These are phyloP conservation scores for Ceriagrion tenellum DNA, from an alignment of 2,888 invertebrate genomes.

Conservation along the genomic window DNA sequence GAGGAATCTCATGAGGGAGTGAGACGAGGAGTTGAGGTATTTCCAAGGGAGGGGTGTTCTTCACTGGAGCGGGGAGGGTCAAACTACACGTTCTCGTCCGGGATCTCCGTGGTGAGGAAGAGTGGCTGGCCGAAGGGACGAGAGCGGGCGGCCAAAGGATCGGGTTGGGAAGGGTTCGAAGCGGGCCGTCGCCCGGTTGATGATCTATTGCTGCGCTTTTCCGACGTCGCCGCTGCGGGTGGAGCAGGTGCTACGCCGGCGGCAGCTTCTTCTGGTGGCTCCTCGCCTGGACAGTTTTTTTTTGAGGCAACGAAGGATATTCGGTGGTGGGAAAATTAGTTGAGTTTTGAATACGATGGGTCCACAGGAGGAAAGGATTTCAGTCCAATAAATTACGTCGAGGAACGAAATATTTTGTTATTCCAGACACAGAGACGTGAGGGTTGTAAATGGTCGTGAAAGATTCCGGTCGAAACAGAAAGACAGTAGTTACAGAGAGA, in stretches of 20 bases:
- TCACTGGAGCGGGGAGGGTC: slow-evolving; percentile 77
- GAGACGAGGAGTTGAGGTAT: background rate
- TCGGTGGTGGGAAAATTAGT: background rate
- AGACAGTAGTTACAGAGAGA: background rate
- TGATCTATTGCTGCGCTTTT: slow-evolving; percentile 21
- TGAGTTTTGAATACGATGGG: background rate
- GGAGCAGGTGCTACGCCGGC: background rate
- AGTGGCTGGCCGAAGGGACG: slow-evolving; percentile 90
- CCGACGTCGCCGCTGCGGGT: background rate
- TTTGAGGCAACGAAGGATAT: background rate
- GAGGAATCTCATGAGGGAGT: background rate
- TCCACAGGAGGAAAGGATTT: background rate
- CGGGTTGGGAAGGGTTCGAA: slow-evolving; percentile 10
- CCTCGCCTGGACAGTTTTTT: slow-evolving; percentile 15
- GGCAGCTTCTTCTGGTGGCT: slow-evolving; percentile 18
- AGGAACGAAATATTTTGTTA: background rate
- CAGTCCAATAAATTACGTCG: background rate
- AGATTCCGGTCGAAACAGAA: background rate
- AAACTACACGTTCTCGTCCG: slow-evolving; percentile 73
- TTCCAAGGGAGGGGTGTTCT: slow-evolving; percentile 72
- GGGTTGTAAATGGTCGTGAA: background rate
- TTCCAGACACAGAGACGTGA: background rate
- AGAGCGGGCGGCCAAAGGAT: slow-evolving; percentile 78
- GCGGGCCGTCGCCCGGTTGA: slow-evolving; percentile 46
- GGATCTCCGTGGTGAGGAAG: slow-evolving; percentile 79